Conservation (phyloP, 92 coral and sea anemone species). For the Porites lobata region DNA sequence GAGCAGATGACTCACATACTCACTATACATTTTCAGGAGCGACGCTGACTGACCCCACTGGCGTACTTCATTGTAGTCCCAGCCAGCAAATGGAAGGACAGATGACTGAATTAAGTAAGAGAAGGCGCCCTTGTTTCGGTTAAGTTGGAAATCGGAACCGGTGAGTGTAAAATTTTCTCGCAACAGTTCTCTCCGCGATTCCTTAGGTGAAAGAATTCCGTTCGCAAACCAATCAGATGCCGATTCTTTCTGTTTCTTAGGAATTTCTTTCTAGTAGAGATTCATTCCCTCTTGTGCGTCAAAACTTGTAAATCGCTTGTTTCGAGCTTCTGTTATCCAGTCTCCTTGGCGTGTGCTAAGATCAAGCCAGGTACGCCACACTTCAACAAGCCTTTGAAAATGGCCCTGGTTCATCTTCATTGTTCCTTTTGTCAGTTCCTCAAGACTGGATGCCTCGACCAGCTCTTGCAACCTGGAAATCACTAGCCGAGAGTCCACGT, state of each 20-base stretch:
- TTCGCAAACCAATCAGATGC: constrained; percentile 72
- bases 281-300: constrained; percentile 25
- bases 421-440: constrained; percentile 65
- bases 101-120: constrained; percentile 32
- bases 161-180: constrained; percentile 80
- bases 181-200: constrained; percentile 9
- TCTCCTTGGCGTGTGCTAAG: constrained; percentile 28
- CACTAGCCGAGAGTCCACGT: constrained; percentile 49
- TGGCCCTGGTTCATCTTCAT: constrained; percentile 57
- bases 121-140: constrained; percentile 5
- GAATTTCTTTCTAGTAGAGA: constrained; percentile 56
- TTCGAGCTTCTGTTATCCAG: constrained; percentile 65
- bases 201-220: constrained; percentile 64
- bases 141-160: constrained; percentile 28
- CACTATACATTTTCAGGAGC: constrained; percentile 69
- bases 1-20: constrained; percentile 67
- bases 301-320: constrained; percentile 6
- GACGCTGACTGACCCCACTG: constrained; percentile 37
- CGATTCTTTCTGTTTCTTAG: constrained; percentile 66
- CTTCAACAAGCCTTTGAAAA: constrained; percentile 38
- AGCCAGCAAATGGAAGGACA: constrained; percentile 63
- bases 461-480: constrained; percentile 57
- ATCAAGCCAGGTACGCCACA: constrained; percentile 79
- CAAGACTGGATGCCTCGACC: constrained; percentile 39
- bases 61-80: constrained; percentile 80